Conservation (phyloP, 2,888 invertebrate genomes). For the Drosophila acutilabella region DNA sequence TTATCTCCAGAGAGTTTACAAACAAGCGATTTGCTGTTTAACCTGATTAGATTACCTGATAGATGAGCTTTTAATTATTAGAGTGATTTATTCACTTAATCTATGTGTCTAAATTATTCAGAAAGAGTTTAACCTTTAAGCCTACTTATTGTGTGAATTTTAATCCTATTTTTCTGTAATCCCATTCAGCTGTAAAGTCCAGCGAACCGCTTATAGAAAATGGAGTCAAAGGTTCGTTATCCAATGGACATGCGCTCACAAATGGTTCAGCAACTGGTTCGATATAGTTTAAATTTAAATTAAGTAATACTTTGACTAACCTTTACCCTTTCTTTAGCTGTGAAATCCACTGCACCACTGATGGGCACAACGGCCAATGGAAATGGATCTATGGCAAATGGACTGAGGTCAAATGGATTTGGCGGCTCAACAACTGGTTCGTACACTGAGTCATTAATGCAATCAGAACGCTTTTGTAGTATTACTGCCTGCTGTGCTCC, state of each 20-base stretch:
- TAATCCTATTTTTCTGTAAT: neutral
- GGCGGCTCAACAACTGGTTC: slow-evolving; percentile 77
- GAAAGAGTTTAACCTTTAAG: neutral
- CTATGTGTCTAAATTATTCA: neutral
- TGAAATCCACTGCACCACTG: slow-evolving; percentile 57
- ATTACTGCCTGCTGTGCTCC: slow-evolving; percentile 64
- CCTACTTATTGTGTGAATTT: neutral
- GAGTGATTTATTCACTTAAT: neutral
- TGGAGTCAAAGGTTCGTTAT: slow-evolving; percentile 35
- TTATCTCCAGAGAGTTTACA: neutral
- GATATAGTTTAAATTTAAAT: neutral
- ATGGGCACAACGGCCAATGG: slow-evolving; percentile 44
- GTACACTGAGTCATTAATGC: slow-evolving; percentile 60
- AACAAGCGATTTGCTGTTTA: neutral
- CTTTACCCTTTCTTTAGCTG: slow-evolving; percentile 9
- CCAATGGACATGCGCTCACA: slow-evolving; percentile 36
- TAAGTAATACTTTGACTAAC: too few relatives aligned
- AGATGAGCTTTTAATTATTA: neutral
- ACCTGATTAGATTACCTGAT: neutral
- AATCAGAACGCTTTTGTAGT: slow-evolving; percentile 53
- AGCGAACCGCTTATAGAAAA: slow-evolving; percentile 40
- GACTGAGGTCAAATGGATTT: slow-evolving; percentile 63
- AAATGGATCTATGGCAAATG: slow-evolving; percentile 55
- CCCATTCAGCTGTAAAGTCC: slow-evolving; percentile 25
- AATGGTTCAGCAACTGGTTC: slow-evolving; percentile 43